Conservation (phyloP, 2,113 vertebrate genomes). For the Phalacrocorax carbo region DNA sequence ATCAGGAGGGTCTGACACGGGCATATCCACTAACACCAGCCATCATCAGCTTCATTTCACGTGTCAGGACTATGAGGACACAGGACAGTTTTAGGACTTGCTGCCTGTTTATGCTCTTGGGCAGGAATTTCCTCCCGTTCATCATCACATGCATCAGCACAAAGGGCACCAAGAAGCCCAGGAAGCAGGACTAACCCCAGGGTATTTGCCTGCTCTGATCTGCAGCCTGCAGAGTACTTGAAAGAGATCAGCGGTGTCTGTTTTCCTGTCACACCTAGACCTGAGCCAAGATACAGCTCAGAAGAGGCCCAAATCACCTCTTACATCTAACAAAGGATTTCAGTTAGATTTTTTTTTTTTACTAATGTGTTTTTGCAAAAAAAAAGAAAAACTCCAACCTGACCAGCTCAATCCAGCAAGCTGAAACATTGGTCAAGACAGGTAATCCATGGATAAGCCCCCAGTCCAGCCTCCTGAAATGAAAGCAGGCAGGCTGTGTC, state of each 20-base stretch:
- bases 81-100: neutral
- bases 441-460: accelerated
- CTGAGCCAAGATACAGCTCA: too few relatives aligned
- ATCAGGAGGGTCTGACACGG: neutral
- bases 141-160: neutral
- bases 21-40: neutral
- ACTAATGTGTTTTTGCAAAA: neutral
- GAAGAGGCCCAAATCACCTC: too few relatives aligned
- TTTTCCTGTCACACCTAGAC: too few relatives aligned
- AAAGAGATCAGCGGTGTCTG: neutral
- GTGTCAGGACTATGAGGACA: neutral
- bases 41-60: neutral
- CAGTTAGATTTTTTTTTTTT: too few relatives aligned
- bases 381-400: neutral
- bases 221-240: neutral
- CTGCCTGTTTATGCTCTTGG: neutral
- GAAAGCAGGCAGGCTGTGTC: neutral
- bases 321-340: too few relatives aligned
- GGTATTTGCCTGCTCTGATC: neutral
- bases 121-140: neutral
- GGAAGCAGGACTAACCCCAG: neutral
- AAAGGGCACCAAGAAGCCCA: neutral
- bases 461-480: neutral
- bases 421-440: neutral
- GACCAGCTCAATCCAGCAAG: neutral